Evolutionary conservation across 2,113 vertebrate species (phyloP).

Genomic region (Dermatemys mawii): DNA sequence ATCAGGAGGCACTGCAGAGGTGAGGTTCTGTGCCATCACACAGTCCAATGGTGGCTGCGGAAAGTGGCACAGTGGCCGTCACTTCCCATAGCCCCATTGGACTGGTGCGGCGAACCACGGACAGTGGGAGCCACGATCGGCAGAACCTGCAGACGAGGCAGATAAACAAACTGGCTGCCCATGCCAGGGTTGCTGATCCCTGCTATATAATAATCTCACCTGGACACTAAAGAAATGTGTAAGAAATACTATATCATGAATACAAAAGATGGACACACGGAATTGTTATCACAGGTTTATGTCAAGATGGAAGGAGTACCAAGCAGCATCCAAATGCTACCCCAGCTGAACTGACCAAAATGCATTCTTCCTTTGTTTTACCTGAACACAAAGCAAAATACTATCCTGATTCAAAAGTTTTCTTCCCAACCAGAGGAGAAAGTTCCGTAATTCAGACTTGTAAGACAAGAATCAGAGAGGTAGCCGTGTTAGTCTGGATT

Average conservation of each 20-base stretch:
- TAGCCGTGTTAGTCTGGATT: no score
- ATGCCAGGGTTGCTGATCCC: no score
- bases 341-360: rapidly evolving
- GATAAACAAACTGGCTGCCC: no score
- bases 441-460: neutral
- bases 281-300: neutral
- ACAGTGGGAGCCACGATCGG: no score
- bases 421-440: neutral
- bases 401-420: neutral
- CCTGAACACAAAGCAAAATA: rapidly evolving
- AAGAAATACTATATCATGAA: neutral
- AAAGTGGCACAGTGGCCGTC: no score
- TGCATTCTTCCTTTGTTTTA: neutral
- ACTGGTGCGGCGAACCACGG: no score
- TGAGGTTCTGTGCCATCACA: no score
- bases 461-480: no score
- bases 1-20: no score
- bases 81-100: no score
- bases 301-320: neutral
- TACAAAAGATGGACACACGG: neutral
- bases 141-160: no score
- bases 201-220: neutral
- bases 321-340: neutral
- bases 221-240: neutral
- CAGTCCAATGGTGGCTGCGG: no score